Evolutionary conservation across 2,888 invertebrate genomes (phyloP).

Genomic region (Pyrocoelia pectoralis): DNA sequence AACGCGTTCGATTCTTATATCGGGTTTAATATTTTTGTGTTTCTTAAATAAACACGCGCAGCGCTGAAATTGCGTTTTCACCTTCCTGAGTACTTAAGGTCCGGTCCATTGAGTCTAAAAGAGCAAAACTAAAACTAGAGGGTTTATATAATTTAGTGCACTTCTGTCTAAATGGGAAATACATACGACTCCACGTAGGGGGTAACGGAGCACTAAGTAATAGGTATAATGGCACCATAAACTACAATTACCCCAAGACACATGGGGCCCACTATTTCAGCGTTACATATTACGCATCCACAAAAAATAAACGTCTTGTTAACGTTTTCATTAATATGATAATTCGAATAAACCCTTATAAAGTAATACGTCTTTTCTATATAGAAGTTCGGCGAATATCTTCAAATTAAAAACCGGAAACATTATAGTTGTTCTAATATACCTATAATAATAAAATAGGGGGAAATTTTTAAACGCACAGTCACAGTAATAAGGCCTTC

Average conservation of each 20-base stretch:
- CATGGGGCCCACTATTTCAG: conserved; percentile 38
- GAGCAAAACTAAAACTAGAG: conserved; percentile 19
- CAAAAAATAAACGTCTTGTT: conserved; percentile 11
- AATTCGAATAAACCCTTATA: not conserved
- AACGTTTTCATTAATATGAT: not conserved
- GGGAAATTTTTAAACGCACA: too few relatives aligned
- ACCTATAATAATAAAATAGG: too few relatives aligned
- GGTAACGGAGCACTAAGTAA: conserved; percentile 47
- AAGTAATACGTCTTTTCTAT: too few relatives aligned
- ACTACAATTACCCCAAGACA: conserved; percentile 49
- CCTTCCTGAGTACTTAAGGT: not conserved
- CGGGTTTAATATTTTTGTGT: not conserved
- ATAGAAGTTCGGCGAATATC: too few relatives aligned
- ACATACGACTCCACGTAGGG: conserved; percentile 33
- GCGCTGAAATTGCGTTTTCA: not conserved
- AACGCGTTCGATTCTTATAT: conserved; percentile 18
- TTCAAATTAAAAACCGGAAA: too few relatives aligned
- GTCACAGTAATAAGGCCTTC: too few relatives aligned
- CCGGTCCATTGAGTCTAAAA: conserved; percentile 21
- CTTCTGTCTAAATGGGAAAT: conserved; percentile 26
- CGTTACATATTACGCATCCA: conserved; percentile 7
- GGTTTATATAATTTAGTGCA: conserved; percentile 41
- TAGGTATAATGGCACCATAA: conserved; percentile 52
- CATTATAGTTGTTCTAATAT: too few relatives aligned
- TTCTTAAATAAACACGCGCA: not conserved